Evolutionary conservation across 2,113 vertebrate species (phyloP), one percentile per base, ranked within the genome.

Genomic region (Silurus glanis): DNA sequence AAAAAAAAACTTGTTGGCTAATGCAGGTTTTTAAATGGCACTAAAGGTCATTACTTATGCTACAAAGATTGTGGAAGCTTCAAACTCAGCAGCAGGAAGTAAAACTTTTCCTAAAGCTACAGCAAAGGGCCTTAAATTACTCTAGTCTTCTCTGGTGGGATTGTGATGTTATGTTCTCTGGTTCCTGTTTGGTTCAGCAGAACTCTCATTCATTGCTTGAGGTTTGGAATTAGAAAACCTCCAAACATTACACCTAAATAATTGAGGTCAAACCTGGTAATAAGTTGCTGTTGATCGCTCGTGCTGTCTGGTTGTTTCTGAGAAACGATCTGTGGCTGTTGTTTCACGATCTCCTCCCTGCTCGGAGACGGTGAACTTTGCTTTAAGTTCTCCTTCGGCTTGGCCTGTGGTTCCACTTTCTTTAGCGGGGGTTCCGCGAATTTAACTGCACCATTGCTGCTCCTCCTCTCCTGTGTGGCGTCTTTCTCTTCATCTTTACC

Each of bases 251-350:
- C 49, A 55, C 21, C 19, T 4, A 59, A 19, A 23, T 0, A 45
- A 53, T 66, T 72, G 12, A 71, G 5, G 13, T 16, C 53, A 25
- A 76, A 95, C 95, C 94, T 94, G 82, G 85, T 84, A 25, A 90
- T n/a, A 2, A 71, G 82, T 9, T 90, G 58, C 55, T 85, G 84
- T 59, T 83, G 12, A 21, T 69, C 59, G 5, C 16, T 66, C 23
- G 75, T 81, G 76, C 6, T 23, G 61, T 88, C 69, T 53, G 37
- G 87, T 61, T 62, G 85, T n/a, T 28, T 83, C 66, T 89, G 83
- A 14, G 37, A 64, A 78, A 89, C 83, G 67, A 53, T 61, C 64
- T 92, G 80, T 17, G 66, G 37, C 56, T 56, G 16, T 78, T 19
- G 87, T 1, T 86, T 61, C 7, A 5, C 67, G 4, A 13, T 59